A percentile compares a stretch with the other conserved stretches of the same genome.
Evolutionary conservation across 2,797 vertebrate species (phyloP).

Genomic region (Amniataba percoides): DNA sequence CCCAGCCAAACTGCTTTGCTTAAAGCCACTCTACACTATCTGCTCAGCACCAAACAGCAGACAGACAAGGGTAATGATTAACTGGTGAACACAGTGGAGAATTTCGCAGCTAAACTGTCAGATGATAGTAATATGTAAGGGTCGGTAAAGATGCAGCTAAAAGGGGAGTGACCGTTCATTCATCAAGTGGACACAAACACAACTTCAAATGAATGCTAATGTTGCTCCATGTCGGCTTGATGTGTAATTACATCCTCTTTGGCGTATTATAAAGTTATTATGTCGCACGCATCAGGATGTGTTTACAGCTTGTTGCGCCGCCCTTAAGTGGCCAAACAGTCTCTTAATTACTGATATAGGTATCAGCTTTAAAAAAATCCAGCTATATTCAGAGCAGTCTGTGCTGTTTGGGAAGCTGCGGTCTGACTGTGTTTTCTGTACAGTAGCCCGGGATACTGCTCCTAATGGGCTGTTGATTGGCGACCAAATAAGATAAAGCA

Average conservation of each 20-base stretch:
- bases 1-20: not conserved
- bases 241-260: too few relatives aligned
- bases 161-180: not conserved
- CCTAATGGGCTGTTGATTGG: too few relatives aligned
- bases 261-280: too few relatives aligned
- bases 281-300: too few relatives aligned
- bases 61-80: not conserved
- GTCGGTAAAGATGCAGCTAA: too few relatives aligned
- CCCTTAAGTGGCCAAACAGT: too few relatives aligned
- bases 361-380: too few relatives aligned
- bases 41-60: not conserved
- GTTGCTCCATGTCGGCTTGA: too few relatives aligned
- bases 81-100: not conserved
- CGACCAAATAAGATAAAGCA: too few relatives aligned
- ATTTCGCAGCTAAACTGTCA: not conserved
- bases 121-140: too few relatives aligned
- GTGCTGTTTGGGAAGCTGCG: not conserved
- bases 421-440: not conserved
- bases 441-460: too few relatives aligned
- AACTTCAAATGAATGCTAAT: not conserved
- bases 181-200: not conserved
- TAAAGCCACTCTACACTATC: not conserved
- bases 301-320: too few relatives aligned
- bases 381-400: not conserved
- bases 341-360: not conserved